phyloP scores from a whole-genome alignment of 2,888 invertebrate genomes.

The Cotesia congregata region DNA sequence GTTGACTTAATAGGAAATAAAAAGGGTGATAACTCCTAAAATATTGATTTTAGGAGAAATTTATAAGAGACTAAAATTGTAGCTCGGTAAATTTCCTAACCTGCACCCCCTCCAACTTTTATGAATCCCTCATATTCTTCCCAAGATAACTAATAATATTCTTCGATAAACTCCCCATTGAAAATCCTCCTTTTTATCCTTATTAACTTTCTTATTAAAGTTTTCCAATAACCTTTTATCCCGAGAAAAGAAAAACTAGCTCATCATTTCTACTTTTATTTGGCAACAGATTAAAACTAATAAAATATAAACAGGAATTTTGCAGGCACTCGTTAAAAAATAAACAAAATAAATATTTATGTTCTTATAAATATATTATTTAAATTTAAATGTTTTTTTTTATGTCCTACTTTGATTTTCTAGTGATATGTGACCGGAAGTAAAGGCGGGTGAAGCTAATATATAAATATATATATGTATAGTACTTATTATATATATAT shows the following conservation, averaged over 20 bases:
- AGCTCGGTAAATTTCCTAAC: too few species aligned
- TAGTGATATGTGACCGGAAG: background rate
- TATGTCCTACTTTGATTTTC: background rate
- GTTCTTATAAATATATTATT: background rate
- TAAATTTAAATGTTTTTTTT: background rate
- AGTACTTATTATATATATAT: background rate
- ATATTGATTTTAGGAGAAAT: too few species aligned
- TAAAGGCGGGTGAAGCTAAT: slow-evolving; percentile 1
- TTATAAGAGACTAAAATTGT: too few species aligned
- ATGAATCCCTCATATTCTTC: background rate
- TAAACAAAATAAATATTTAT: too few species aligned
- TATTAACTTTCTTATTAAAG: slow-evolving; percentile 40
- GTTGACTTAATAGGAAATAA: too few species aligned
- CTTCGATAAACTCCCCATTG: slow-evolving; percentile 10
- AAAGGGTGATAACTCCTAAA: too few species aligned
- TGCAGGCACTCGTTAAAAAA: too few species aligned
- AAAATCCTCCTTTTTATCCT: slow-evolving; percentile 14
- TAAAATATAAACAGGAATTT: too few species aligned
- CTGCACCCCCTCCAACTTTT: too few species aligned
- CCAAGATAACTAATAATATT: background rate
- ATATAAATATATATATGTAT: background rate
- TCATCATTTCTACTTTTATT: too few species aligned
- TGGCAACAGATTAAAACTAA: too few species aligned
- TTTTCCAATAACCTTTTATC: background rate
- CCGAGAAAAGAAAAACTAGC: background rate